These are phyloP conservation scores for Gobionotothen gibberifrons DNA, from an alignment of 2,797 vertebrate species.

Conservation along the genomic window DNA sequence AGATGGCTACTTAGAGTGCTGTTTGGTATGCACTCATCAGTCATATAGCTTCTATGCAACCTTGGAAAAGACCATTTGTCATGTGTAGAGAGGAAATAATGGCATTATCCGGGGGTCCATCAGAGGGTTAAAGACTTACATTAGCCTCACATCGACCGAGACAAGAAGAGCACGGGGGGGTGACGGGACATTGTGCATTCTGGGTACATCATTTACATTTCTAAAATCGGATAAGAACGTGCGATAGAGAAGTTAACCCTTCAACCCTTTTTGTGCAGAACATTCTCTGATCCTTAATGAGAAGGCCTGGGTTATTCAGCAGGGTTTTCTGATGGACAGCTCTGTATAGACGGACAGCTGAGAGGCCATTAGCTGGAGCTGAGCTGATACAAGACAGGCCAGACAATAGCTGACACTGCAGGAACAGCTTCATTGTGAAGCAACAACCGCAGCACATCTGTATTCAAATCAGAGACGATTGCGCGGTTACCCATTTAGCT, in stretches of 20 bases:
- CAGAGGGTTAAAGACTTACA: slow-evolving; percentile 75
- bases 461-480: slow-evolving; percentile 55
- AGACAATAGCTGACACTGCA: slow-evolving; percentile 68
- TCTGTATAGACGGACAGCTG: slow-evolving; percentile 43
- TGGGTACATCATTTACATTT: slow-evolving; percentile 59
- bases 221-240: slow-evolving; percentile 71
- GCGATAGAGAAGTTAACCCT: slow-evolving; percentile 70
- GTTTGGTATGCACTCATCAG: slow-evolving; percentile 45
- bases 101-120: slow-evolving; percentile 66
- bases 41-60: slow-evolving; percentile 41
- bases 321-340: slow-evolving; percentile 55
- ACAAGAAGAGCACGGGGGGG: slow-evolving; percentile 13
- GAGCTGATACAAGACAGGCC: slow-evolving; percentile 63
- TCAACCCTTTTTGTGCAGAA: slow-evolving; percentile 57
- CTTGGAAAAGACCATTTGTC: slow-evolving; percentile 63
- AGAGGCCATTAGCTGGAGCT: slow-evolving; percentile 62
- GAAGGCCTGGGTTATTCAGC: slow-evolving; percentile 46
- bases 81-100: slow-evolving; percentile 59
- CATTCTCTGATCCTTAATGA: slow-evolving; percentile 67
- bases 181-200: slow-evolving; percentile 37
- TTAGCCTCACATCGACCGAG: slow-evolving; percentile 68
- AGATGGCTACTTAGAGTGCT: slow-evolving; percentile 39
- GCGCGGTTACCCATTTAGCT: slow-evolving; percentile 52
- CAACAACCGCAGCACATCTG: slow-evolving; percentile 49
- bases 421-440: slow-evolving; percentile 68